A percentile compares a stretch with the other conserved stretches of the same genome.
Conservation (phyloP, 2,888 invertebrate genomes). For the Mythimna loreyi region DNA sequence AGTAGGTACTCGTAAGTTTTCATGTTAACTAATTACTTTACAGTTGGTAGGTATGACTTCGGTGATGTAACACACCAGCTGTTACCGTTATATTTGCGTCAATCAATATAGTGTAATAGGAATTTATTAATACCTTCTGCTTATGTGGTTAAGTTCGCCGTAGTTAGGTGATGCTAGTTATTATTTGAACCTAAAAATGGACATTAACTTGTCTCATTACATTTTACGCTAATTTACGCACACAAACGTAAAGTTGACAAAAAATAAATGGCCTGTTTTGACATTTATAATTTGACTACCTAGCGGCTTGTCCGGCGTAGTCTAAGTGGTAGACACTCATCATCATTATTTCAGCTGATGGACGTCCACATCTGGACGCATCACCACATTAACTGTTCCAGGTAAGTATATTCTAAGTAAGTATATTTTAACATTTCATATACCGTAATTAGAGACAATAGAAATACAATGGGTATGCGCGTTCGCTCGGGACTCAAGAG, state of each 20-base stretch:
- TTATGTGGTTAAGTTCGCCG: neutral
- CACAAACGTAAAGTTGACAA: too few relatives aligned
- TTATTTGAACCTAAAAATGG: neutral
- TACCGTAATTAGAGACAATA: too few relatives aligned
- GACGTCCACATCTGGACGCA: neutral
- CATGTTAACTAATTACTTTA: slow-evolving; percentile 19
- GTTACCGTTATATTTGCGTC: slow-evolving; percentile 37
- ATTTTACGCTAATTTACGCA: too few relatives aligned
- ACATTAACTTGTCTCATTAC: neutral
- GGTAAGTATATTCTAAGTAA: too few relatives aligned
- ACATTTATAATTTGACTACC: too few relatives aligned
- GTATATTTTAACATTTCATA: too few relatives aligned
- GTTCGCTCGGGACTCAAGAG: too few relatives aligned
- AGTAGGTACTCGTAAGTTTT: slow-evolving; percentile 15
- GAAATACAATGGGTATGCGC: too few relatives aligned
- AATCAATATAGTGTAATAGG: slow-evolving; percentile 16
- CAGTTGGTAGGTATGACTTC: neutral
- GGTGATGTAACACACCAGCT: slow-evolving; percentile 13
- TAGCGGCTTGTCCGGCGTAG: too few relatives aligned
- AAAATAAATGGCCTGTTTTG: too few relatives aligned
- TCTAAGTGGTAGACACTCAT: neutral
- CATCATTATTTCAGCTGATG: neutral
- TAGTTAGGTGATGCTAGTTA: neutral
- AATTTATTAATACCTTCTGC: slow-evolving; percentile 13
- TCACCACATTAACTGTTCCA: too few relatives aligned